Base-by-base conservation (phyloP, 2,888 invertebrate genomes). In the Fabriciana adippe region DNA sequence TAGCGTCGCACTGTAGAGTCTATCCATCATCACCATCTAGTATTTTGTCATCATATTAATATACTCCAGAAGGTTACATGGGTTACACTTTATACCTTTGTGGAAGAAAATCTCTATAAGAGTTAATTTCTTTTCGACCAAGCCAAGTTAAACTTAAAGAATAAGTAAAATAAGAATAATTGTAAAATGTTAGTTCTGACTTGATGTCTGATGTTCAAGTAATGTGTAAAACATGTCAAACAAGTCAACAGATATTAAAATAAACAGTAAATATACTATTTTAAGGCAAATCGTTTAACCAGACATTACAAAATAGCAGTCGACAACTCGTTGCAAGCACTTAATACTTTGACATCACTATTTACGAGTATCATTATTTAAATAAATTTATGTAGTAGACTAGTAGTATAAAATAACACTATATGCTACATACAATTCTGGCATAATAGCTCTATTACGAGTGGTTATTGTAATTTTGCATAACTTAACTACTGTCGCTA, bases 301-400 rank as follows among this genome's bases (percentile, higher is more conserved):
- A 35, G 61, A 61, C 41, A 61, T 53, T 61, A 61, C 53, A 48
- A 64, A 64, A 64, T 47, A 48, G 15, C n/a, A 35, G 26, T 45
- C 18, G 18, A 50, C 65, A 48, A 48, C 55, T 68, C 31, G 66
- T 55, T 66, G 65, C 54, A 64, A 68, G 62, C 54, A 65, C 54
- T 57, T 55, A 55, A 55, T 63, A 51, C 63, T 48, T 54, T 55
- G 55, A 70, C 64, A 60, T 60, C 50, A 61, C 59, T 59, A 57
- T 64, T 67, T 69, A 69, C 51, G 57, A 61, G 50, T 35, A 51
- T 59, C 71, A 71, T 74, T 74, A 74, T 73, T 71, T 73, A 67
- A 73, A 73, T 74, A 57, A 56, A 66, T 67, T 70, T 55, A 70
- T 63, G 65, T 59, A 62, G 57, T 64, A 65, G 55, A 63, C 51